Evolutionary conservation across 2,888 invertebrate species (phyloP), one percentile per base, ranked within the genome.

Genomic region (Thymelicus sylvestris): DNA sequence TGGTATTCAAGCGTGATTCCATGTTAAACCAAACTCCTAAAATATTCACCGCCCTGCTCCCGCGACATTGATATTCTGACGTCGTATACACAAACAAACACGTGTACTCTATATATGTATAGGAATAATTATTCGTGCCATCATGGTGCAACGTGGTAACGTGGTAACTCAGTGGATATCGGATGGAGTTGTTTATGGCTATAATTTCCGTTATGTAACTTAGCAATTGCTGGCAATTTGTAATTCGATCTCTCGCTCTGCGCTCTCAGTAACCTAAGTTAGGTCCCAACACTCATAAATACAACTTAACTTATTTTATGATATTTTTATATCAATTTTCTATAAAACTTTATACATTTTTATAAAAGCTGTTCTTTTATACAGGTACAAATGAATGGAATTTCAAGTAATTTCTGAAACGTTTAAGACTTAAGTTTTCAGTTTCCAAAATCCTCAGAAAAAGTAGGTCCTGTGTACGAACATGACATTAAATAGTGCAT

Each of bases 61-160:
- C 31, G 15, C 38, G n/a, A n/a, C 66, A 66, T 66, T 66, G 59
- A 41, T 66, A 66, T 66, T 57, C 66, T 44, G 47, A 57, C 44
- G 59, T 59, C 66, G 66, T 66, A 59, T 44, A 66, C 63, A 63
- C 66, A 66, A 57, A 66, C 66, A 59, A 59, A 66, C 66, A 65
- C 52, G 65, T 65, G 65, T 66, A 31, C 8, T 47, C 57, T 66
- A 59, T 66, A 66, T 47, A 59, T 59, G 59, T 57, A 59, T 66
- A 66, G 19, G 65, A 59, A 66, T 66, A 66, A 66, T 66, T 66
- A 59, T 31, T 19, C 24, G 1, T 19, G 44, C 57, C 66, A 65
- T 57, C 44, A 59, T 12, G 12, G 0, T 38, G 55, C 19, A 39
- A 52, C 39, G 15, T 2, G 15, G n/a, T 3, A 31, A 31, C 31